phyloP scores from a whole-genome alignment of 1,140 invertebrate genomes.

The Heliothis virescens region DNA sequence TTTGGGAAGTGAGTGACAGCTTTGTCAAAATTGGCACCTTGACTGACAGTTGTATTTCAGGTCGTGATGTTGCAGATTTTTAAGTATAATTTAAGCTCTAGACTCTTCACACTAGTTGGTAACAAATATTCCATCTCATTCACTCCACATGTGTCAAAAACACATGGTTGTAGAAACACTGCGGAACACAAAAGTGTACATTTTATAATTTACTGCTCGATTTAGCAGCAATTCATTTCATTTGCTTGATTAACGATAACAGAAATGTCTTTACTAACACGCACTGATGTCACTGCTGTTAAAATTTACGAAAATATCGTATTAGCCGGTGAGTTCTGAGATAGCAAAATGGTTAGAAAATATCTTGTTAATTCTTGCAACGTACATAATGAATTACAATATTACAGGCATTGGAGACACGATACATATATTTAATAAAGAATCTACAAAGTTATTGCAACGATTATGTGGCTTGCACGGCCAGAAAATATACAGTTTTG shows the following conservation, averaged over 20 bases:
- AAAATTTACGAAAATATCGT: slow-evolving; percentile 67
- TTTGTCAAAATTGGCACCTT: no score
- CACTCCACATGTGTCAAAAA: not conserved
- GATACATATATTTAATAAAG: slow-evolving; percentile 62
- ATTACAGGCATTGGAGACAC: slow-evolving; percentile 75
- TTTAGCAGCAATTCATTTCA: not conserved
- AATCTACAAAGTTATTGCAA: slow-evolving; percentile 55
- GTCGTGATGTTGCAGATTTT: no score
- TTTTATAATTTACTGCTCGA: no score
- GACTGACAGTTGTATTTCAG: no score
- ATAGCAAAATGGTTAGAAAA: slow-evolving; percentile 2
- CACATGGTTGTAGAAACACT: not conserved
- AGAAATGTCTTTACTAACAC: slow-evolving; percentile 63
- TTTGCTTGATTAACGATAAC: not conserved
- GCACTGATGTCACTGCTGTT: slow-evolving; percentile 76
- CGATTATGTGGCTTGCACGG: slow-evolving; percentile 62
- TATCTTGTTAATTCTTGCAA: not conserved
- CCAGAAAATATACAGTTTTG: slow-evolving; percentile 77
- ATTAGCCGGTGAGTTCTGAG: slow-evolving; percentile 65
- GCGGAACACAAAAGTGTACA: not conserved
- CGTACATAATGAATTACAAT: slow-evolving; percentile 4
- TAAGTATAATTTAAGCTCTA: not conserved
- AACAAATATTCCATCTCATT: not conserved
- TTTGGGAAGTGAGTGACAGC: no score
- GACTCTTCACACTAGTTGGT: not conserved